Evolutionary conservation across 2,797 vertebrate species (phyloP).

Genomic region (Acanthopagrus latus): DNA sequence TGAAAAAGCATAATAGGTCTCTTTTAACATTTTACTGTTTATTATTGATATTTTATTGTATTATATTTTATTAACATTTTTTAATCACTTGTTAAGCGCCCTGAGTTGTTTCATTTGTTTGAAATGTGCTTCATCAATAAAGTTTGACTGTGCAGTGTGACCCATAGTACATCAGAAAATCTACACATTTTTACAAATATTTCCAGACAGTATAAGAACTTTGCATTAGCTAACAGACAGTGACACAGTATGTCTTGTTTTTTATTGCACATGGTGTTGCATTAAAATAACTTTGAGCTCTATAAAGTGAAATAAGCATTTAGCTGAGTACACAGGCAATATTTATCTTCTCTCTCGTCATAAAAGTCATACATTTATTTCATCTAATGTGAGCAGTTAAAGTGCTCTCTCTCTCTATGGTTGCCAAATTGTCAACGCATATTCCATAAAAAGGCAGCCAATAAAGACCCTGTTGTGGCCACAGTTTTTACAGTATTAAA

Average conservation of each 20-base stretch:
- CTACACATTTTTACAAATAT: background rate
- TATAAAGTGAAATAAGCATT: conserved; percentile 3
- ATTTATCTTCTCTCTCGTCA: background rate
- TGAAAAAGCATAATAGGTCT: too few species aligned
- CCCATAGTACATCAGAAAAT: background rate
- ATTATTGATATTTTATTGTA: too few species aligned
- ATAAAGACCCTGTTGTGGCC: conserved; percentile 2
- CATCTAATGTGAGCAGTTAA: conserved; percentile 36
- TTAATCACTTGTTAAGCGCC: too few species aligned
- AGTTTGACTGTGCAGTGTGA: background rate
- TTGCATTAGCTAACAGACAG: background rate
- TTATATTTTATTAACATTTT: too few species aligned
- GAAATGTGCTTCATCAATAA: too few species aligned
- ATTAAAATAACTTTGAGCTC: conserved; percentile 8
- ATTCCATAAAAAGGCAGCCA: background rate
- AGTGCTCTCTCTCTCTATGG: background rate
- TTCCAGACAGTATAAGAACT: background rate
- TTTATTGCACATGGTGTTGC: background rate
- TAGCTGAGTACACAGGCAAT: conserved; percentile 13
- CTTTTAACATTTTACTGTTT: too few species aligned
- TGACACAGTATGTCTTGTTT: background rate
- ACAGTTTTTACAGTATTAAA: background rate
- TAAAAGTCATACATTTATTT: conserved; percentile 36
- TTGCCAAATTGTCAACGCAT: conserved; percentile 17
- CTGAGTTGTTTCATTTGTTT: too few species aligned